Evolutionary conservation across 2,888 invertebrate genomes (phyloP).

Genomic region (Dioctria rufipes): DNA sequence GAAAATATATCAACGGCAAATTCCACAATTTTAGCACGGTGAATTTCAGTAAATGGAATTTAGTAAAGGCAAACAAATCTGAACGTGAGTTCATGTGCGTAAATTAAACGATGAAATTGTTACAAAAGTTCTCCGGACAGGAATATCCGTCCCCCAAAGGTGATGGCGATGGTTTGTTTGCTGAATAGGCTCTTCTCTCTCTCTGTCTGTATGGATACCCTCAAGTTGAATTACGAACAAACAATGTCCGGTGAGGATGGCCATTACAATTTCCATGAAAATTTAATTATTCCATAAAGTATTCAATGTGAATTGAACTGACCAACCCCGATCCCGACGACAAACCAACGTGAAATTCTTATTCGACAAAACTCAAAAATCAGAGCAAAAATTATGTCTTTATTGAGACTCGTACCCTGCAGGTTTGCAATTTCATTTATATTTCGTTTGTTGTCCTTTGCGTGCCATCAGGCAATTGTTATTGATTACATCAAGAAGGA

Average conservation of each 20-base stretch:
- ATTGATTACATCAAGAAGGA: conserved; percentile 14
- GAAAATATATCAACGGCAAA: conserved; percentile 16
- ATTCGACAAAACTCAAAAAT: conserved; percentile 3
- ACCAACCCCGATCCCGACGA: background rate
- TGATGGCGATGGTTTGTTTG: background rate
- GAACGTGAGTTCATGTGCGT: conserved; percentile 27
- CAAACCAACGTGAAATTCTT: background rate
- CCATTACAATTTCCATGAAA: conserved; percentile 49
- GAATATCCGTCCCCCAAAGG: conserved; percentile 1
- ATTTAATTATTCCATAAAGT: conserved; percentile 43
- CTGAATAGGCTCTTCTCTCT: too few relatives aligned
- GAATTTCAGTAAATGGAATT: conserved; percentile 41
- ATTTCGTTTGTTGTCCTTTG: background rate
- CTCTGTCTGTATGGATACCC: background rate
- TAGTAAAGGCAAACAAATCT: conserved; percentile 31
- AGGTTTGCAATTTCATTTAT: background rate
- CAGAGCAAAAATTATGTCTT: conserved; percentile 35
- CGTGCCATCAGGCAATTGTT: conserved; percentile 23
- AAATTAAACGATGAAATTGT: conserved; percentile 16
- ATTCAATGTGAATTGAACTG: conserved; percentile 18
- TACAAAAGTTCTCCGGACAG: background rate
- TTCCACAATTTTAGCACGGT: conserved; percentile 23
- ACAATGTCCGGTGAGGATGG: conserved; percentile 36
- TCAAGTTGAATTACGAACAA: conserved; percentile 37
- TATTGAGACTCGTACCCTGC: conserved; percentile 25